Percentiles rank a stretch among this genome's conserved stretches.
Evolutionary conservation across 2,888 invertebrate species (phyloP).

Genomic region (Callimorpha dominula): DNA sequence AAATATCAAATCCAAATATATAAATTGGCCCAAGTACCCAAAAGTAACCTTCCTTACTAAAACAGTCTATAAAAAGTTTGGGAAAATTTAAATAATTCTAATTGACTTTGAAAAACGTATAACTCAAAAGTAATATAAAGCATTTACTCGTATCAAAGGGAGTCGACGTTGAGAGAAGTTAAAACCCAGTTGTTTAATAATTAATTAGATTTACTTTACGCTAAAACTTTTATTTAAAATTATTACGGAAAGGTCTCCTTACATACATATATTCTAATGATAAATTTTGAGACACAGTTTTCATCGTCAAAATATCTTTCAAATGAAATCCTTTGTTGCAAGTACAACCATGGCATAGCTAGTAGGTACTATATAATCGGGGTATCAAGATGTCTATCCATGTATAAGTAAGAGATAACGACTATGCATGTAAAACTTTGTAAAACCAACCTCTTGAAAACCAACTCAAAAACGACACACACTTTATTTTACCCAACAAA

Average conservation of each 20-base stretch:
- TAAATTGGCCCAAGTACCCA: background rate
- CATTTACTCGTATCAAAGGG: constrained; percentile 9
- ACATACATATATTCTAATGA: background rate
- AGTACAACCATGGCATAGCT: background rate
- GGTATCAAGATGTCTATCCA: no score
- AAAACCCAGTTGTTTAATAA: constrained; percentile 34
- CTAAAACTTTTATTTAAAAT: constrained; percentile 26
- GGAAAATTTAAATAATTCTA: constrained; percentile 24
- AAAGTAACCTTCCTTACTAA: background rate
- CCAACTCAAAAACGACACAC: background rate
- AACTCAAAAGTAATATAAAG: constrained; percentile 29
- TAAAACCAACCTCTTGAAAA: background rate
- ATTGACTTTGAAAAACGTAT: constrained; percentile 33
- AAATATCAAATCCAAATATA: no score
- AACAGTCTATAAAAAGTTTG: background rate
- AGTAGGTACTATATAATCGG: no score
- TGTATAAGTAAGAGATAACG: no score
- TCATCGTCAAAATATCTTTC: background rate
- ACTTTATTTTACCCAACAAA: background rate
- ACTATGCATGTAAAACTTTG: background rate
- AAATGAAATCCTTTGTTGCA: background rate
- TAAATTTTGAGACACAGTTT: background rate
- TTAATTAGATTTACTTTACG: constrained; percentile 44
- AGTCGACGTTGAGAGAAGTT: constrained; percentile 18
- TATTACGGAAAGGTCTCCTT: background rate